Conservation (phyloP, 2,113 vertebrate genomes). For the Xenus cinereus region DNA sequence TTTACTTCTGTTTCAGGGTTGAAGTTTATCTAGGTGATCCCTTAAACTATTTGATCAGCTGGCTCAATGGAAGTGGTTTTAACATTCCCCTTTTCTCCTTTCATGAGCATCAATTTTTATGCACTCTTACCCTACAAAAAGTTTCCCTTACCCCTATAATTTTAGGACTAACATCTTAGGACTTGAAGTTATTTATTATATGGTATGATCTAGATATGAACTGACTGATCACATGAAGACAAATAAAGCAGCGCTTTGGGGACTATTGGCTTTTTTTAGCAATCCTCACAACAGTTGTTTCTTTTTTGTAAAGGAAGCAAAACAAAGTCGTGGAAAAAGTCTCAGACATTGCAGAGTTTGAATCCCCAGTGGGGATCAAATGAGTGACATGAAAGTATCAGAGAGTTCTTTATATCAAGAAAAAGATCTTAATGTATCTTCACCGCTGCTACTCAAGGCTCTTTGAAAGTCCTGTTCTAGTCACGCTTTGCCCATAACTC, state of each 20-base stretch:
- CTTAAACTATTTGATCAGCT: background rate
- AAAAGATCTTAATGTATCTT: background rate
- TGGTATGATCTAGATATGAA: background rate
- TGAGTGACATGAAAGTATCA: constrained; percentile 19
- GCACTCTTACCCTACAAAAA: background rate
- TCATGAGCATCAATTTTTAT: background rate
- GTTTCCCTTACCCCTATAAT: background rate
- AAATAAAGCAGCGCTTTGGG: background rate
- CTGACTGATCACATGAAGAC: constrained; percentile 29
- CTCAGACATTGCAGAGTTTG: background rate
- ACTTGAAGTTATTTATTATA: background rate
- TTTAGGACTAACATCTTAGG: background rate
- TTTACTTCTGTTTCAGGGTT: background rate
- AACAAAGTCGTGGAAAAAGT: constrained; percentile 18
- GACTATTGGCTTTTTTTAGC: constrained; percentile 25
- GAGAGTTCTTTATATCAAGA: background rate
- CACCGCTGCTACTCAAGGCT: background rate
- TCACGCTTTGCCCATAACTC: background rate
- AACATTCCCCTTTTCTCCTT: background rate
- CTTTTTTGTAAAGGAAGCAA: constrained; percentile 34
- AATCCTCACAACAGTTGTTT: constrained; percentile 35
- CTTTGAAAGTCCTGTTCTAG: background rate
- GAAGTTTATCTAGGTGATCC: background rate
- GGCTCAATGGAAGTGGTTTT: background rate
- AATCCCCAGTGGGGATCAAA: background rate